These are phyloP conservation scores for Danio rerio DNA, from an alignment of 2,113 vertebrate species.

Conservation along the genomic window GRCz12tu NC_133191.1:36883001-36883500, in stretches of 20 bases:
- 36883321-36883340: slow-evolving; percentile 22
- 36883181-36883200: neutral
- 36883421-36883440: neutral
- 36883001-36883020: neutral
- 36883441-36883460: no score
- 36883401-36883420: neutral
- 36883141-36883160: neutral
- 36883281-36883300: slow-evolving; percentile 12
- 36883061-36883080: neutral
- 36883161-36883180: neutral
- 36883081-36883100: neutral
- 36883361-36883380: neutral
- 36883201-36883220: neutral
- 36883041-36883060: neutral
- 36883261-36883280: slow-evolving; percentile 12
- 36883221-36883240: neutral
- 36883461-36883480: no score
- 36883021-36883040: neutral
- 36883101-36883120: neutral
- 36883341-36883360: neutral
- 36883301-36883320: neutral
- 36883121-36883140: neutral
- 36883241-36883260: slow-evolving; percentile 19
- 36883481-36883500: no score
- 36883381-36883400: neutral